Evolutionary conservation across 2,113 vertebrate genomes (phyloP).

Genomic region (Mustela nigripes): DNA sequence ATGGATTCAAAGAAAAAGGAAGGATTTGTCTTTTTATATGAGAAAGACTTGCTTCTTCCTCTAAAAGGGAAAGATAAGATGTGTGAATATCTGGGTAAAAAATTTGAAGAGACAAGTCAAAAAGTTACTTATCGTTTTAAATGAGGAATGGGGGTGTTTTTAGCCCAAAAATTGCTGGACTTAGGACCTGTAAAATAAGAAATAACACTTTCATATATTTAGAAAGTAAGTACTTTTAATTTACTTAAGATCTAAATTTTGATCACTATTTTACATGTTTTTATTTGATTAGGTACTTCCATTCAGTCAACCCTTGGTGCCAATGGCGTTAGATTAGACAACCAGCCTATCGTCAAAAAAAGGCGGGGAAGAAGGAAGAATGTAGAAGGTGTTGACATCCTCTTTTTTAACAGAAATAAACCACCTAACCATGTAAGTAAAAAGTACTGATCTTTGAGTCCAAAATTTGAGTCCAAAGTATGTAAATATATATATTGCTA

Average conservation of each 20-base stretch:
- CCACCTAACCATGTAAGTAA: slow-evolving; percentile 92
- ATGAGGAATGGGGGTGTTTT: background rate
- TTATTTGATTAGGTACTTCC: slow-evolving; percentile 87
- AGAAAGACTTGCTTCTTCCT: background rate
- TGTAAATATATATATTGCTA: background rate
- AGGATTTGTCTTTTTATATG: background rate
- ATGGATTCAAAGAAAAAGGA: background rate
- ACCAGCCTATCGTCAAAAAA: slow-evolving; percentile 95
- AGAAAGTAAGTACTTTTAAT: background rate
- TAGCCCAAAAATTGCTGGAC: background rate
- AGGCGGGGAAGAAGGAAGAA: slow-evolving; percentile 97
- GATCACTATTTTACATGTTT: slow-evolving; percentile 61
- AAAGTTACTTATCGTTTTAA: slow-evolving; percentile 21
- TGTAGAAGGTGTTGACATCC: slow-evolving; percentile 96
- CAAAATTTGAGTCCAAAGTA: background rate
- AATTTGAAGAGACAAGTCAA: background rate
- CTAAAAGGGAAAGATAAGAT: background rate
- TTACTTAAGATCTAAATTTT: slow-evolving; percentile 44
- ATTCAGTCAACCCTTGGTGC: slow-evolving; percentile 90
- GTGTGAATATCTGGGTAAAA: background rate
- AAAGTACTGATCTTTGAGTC: background rate
- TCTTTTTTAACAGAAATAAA: slow-evolving; percentile 94
- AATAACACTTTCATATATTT: background rate
- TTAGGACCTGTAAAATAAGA: slow-evolving; percentile 22
- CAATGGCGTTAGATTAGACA: slow-evolving; percentile 93